These are phyloP conservation scores for Anthopleura xanthogrammica DNA, from an alignment of 92 coral and sea anemone species.

Conservation along the genomic window DNA sequence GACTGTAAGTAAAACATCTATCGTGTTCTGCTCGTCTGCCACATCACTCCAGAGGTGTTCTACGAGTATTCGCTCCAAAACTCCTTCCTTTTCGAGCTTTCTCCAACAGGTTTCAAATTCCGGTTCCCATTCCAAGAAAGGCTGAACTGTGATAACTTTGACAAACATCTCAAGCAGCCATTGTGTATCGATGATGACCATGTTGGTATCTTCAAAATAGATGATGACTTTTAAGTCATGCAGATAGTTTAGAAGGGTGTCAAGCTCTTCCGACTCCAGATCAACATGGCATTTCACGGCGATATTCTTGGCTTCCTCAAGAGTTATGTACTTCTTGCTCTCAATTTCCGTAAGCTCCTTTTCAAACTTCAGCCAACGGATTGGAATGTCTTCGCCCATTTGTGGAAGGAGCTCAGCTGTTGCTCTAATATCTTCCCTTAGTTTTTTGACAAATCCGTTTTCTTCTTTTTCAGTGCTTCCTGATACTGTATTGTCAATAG, in stretches of 20 bases:
- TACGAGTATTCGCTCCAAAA: constrained; percentile 16
- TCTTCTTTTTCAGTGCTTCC: constrained; percentile 19
- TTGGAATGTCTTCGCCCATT: constrained; percentile 22
- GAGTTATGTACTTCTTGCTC: constrained; percentile 1
- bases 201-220: constrained; percentile 42
- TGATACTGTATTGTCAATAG: constrained; percentile 57
- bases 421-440: constrained; percentile 28
- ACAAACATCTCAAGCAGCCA: constrained; percentile 65
- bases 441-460: constrained; percentile 14
- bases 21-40: background rate
- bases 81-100: constrained; percentile 42
- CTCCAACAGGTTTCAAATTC: constrained; percentile 16
- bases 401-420: constrained; percentile 23
- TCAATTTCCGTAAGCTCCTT: background rate
- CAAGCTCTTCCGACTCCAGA: constrained; percentile 12
- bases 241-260: constrained; percentile 40
- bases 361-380: constrained; percentile 48
- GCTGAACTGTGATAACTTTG: constrained; percentile 59
- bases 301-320: constrained; percentile 10
- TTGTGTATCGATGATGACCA: constrained; percentile 49
- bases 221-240: constrained; percentile 54
- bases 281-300: constrained; percentile 20
- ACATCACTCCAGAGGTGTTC: constrained; percentile 23
- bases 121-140: background rate
- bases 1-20: constrained; percentile 21